Conservation (phyloP, 2,113 vertebrate species). For the Coptodon rendalli region DNA sequence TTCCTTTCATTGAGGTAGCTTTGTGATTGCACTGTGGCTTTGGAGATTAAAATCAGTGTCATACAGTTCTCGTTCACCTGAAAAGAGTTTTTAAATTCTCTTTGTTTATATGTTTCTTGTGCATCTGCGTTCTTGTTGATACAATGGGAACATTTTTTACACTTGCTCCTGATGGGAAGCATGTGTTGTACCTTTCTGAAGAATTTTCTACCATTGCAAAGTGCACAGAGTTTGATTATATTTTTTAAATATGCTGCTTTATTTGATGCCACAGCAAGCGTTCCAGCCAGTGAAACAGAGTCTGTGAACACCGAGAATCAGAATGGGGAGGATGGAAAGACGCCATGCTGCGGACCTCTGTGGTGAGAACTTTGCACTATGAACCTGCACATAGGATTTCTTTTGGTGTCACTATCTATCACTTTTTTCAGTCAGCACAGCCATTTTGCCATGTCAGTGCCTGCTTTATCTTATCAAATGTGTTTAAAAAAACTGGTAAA, state of each 20-base stretch:
- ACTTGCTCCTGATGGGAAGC: background rate
- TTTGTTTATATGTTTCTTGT: background rate
- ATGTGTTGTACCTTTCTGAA: background rate
- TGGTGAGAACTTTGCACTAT: conserved; percentile 73
- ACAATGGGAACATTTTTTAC: background rate
- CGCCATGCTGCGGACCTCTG: conserved; percentile 81
- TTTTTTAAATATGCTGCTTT: conserved; percentile 5
- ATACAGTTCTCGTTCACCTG: background rate
- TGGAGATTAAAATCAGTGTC: background rate
- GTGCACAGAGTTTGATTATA: background rate
- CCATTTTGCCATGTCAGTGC: background rate
- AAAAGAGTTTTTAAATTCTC: background rate
- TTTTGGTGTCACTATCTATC: background rate
- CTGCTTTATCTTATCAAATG: background rate
- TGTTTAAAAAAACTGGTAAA: background rate
- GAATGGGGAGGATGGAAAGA: conserved; percentile 82
- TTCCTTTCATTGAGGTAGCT: background rate
- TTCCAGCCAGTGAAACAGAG: conserved; percentile 92
- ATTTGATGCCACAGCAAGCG: conserved; percentile 81
- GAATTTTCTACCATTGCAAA: background rate
- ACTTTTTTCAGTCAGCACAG: background rate
- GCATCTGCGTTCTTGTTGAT: background rate
- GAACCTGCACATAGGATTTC: background rate
- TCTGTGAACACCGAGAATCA: conserved; percentile 93
- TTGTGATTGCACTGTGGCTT: background rate